These are phyloP conservation scores for Odontomyia ornata DNA, from an alignment of 2,888 invertebrate genomes.

Conservation along the genomic window DNA sequence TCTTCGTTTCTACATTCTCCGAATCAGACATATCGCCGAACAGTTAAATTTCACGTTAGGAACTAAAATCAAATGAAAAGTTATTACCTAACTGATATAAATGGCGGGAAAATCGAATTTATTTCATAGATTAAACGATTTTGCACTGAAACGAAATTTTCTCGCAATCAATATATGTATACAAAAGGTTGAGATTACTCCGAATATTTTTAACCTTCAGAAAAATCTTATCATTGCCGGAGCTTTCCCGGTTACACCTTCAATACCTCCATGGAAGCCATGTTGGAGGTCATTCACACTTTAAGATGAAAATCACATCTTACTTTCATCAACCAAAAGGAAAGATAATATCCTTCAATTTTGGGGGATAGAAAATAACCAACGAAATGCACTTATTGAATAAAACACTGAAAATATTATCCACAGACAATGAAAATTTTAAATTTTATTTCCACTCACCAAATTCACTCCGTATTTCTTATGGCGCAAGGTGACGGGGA, in stretches of 20 bases:
- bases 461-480: slow-evolving; percentile 39
- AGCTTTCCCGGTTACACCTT: slow-evolving; percentile 34
- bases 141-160: not conserved
- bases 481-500: slow-evolving; percentile 28
- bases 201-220: slow-evolving; percentile 18
- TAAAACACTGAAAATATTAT: no score
- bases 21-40: slow-evolving; percentile 52
- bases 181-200: not conserved
- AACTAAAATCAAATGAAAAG: not conserved
- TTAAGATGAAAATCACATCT: not conserved
- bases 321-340: no score
- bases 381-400: no score
- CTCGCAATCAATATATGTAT: not conserved
- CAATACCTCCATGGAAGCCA: slow-evolving; percentile 24
- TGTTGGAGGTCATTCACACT: slow-evolving; percentile 45
- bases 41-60: not conserved
- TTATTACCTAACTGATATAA: not conserved
- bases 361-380: no score
- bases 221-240: not conserved
- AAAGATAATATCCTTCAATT: no score
- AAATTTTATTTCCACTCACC: slow-evolving; percentile 37
- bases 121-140: not conserved
- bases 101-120: slow-evolving; percentile 30
- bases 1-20: slow-evolving; percentile 54
- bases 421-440: not conserved